Percentiles rank a stretch among this genome's conserved stretches.
Conservation (phyloP, 2,797 vertebrate genomes). For the Rhodeus uyekii region DNA sequence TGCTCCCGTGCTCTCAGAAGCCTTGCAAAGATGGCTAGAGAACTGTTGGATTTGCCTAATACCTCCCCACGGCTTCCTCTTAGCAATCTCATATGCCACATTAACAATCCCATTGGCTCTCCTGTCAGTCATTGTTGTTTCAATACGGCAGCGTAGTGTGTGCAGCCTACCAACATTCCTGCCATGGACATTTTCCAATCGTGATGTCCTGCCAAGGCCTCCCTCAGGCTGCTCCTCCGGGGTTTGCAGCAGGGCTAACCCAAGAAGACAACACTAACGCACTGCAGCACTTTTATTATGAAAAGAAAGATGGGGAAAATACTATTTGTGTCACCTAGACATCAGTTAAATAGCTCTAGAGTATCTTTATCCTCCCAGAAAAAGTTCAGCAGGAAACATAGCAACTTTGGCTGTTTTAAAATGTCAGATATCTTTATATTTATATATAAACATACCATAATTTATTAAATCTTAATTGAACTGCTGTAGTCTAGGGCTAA, state of each 20-base stretch:
- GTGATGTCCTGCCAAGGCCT: slow-evolving; percentile 35
- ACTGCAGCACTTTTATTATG: slow-evolving; percentile 3
- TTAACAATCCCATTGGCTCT: slow-evolving; percentile 36
- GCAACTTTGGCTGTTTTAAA: neutral
- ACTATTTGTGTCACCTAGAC: slow-evolving; percentile 14
- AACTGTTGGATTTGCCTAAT: slow-evolving; percentile 39
- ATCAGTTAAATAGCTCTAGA: neutral
- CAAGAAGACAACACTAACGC: neutral
- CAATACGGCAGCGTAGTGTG: slow-evolving; percentile 10
- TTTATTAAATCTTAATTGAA: neutral
- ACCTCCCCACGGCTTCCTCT: slow-evolving; percentile 28
- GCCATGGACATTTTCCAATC: slow-evolving; percentile 18
- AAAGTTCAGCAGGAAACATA: neutral
- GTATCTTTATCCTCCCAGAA: neutral
- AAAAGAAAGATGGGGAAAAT: slow-evolving; percentile 1
- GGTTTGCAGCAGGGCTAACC: slow-evolving; percentile 6
- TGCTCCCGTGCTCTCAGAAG: slow-evolving; percentile 3
- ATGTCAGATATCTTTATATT: neutral
- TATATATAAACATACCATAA: no score
- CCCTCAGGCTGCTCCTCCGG: slow-evolving; percentile 16
- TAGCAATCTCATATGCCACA: slow-evolving; percentile 39
- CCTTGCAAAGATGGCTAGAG: slow-evolving; percentile 28
- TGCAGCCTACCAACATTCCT: slow-evolving; percentile 1
- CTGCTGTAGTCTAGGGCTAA: neutral
- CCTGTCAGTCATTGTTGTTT: slow-evolving; percentile 41